Conservation (phyloP, 2,888 invertebrate genomes). For the Galeruca laticollis region DNA sequence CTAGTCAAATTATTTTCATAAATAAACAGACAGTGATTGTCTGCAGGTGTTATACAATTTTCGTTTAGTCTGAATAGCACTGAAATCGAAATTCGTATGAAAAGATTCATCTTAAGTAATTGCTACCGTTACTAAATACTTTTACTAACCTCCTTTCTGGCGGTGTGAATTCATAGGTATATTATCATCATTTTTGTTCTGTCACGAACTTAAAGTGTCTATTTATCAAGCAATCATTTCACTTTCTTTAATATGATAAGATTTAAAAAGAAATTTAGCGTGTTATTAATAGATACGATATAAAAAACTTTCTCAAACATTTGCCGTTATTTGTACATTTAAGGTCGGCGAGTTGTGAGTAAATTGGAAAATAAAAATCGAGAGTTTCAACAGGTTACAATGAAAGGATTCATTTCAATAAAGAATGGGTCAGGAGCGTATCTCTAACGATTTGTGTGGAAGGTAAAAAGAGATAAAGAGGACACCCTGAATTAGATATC, state of each 20-base stretch:
- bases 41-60: slow-evolving; percentile 19
- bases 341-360: neutral
- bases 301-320: slow-evolving; percentile 8
- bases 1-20: neutral
- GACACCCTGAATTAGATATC: too few species aligned
- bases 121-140: slow-evolving; percentile 41
- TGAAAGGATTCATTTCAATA: too few species aligned
- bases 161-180: slow-evolving; percentile 29
- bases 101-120: slow-evolving; percentile 37
- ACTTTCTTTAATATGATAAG: slow-evolving; percentile 28
- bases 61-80: slow-evolving; percentile 35
- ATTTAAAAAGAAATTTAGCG: slow-evolving; percentile 15
- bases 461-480: too few species aligned
- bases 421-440: too few species aligned
- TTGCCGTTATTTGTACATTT: neutral
- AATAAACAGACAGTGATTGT: neutral
- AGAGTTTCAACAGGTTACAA: neutral
- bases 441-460: too few species aligned
- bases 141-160: slow-evolving; percentile 45
- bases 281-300: neutral
- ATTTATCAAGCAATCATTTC: slow-evolving; percentile 23
- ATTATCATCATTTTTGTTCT: neutral
- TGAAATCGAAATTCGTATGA: slow-evolving; percentile 41
- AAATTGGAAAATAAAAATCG: neutral
- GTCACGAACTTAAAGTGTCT: slow-evolving; percentile 1